phyloP scores from a whole-genome alignment of 2,888 invertebrate species.

The Macrophya alboannulata region DNA sequence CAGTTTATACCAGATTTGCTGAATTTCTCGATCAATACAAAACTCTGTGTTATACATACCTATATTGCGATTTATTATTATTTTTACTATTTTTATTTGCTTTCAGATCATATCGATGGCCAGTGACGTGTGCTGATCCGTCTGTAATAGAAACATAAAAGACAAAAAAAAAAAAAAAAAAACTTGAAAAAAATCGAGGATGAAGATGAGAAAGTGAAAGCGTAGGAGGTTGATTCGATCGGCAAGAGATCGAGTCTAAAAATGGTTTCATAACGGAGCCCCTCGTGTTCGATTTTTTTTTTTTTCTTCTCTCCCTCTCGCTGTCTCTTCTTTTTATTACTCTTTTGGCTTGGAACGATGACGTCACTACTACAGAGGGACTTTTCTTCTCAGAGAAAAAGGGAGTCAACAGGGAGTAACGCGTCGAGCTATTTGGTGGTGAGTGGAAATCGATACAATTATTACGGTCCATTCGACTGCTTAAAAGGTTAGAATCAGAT shows the following conservation, averaged over 20 bases:
- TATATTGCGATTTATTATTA: neutral
- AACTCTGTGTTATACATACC: too few species aligned
- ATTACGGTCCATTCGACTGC: slow-evolving; percentile 42
- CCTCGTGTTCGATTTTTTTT: neutral
- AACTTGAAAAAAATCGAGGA: slow-evolving; percentile 12
- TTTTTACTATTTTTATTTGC: neutral
- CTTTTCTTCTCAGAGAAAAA: slow-evolving; percentile 72
- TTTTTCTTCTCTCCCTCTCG: neutral
- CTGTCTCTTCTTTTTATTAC: neutral
- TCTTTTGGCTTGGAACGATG: slow-evolving; percentile 67
- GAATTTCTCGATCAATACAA: neutral
- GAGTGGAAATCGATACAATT: slow-evolving; percentile 63
- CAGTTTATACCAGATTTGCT: neutral
- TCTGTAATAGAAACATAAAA: too few species aligned
- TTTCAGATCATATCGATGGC: slow-evolving; percentile 33
- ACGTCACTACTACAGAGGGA: slow-evolving; percentile 75
- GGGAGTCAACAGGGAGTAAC: slow-evolving; percentile 76
- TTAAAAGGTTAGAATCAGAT: slow-evolving; percentile 48
- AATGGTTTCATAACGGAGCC: neutral
- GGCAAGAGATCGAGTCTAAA: slow-evolving; percentile 24
- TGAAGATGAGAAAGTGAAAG: slow-evolving; percentile 34
- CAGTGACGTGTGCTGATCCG: slow-evolving; percentile 38
- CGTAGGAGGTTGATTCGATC: slow-evolving; percentile 1
- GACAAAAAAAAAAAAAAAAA: neutral
- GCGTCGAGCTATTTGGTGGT: slow-evolving; percentile 76